phyloP scores from a whole-genome alignment of 2,113 vertebrate genomes.

The Semnornis frantzii region DNA sequence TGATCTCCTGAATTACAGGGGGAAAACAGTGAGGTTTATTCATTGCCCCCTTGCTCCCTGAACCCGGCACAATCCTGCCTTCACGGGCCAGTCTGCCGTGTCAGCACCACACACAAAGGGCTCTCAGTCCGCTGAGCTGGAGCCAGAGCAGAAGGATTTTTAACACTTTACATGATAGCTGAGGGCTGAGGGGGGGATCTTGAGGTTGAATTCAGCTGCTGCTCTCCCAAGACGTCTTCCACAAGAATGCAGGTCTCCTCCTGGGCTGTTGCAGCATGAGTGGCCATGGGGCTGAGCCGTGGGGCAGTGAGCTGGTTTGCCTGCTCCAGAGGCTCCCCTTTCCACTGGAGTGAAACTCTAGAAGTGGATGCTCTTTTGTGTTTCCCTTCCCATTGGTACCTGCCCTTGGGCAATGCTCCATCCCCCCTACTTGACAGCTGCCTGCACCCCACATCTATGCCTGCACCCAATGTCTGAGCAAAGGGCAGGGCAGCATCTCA shows the following conservation, averaged over 20 bases:
- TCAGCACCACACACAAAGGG: conserved; percentile 48
- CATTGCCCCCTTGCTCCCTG: neutral
- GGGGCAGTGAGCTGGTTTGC: neutral
- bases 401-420: neutral
- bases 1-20: neutral
- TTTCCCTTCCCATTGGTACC: neutral
- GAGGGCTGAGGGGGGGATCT: neutral
- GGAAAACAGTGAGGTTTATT: conserved; percentile 49
- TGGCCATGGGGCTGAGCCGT: neutral
- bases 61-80: neutral
- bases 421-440: neutral
- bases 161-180: neutral
- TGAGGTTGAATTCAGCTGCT: neutral
- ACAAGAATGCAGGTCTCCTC: neutral
- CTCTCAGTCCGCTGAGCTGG: conserved; percentile 21
- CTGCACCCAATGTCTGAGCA: fast-evolving
- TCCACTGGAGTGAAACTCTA: fast-evolving
- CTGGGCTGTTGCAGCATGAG: neutral
- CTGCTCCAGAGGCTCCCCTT: neutral
- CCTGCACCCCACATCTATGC: neutral
- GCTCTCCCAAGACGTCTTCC: neutral
- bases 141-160: conserved; percentile 3
- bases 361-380: fast-evolving
- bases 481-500: neutral
- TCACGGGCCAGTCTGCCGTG: neutral